phyloP scores from a whole-genome alignment of 1,140 invertebrate genomes.

The Eriocheir sinensis region DNA sequence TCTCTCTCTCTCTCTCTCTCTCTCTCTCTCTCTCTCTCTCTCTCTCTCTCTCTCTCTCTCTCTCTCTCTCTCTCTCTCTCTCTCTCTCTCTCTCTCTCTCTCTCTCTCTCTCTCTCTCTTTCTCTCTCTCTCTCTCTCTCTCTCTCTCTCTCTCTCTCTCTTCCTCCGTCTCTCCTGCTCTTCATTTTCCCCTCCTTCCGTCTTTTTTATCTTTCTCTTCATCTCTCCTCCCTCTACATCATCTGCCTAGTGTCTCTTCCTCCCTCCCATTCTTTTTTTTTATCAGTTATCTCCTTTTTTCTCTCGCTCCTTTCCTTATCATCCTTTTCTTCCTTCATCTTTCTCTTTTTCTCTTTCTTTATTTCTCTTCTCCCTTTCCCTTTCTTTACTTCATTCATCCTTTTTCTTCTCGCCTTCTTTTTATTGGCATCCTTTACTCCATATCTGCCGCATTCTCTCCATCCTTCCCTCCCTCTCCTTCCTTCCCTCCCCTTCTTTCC shows the following conservation, averaged over 20 bases:
- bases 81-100: background rate
- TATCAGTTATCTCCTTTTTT: background rate
- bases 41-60: conserved; percentile 10
- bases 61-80: background rate
- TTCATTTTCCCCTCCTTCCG: background rate
- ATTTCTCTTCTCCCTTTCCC: background rate
- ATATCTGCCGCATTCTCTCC: background rate
- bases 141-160: too few species aligned
- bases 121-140: background rate
- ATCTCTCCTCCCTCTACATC: too few species aligned
- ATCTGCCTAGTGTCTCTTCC: background rate
- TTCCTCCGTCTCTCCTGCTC: background rate
- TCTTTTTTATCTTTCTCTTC: background rate
- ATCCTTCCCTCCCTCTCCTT: background rate
- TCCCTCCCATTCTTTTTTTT: background rate
- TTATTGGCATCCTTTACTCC: too few species aligned
- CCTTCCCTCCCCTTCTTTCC: background rate
- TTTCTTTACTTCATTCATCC: background rate
- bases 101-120: background rate
- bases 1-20: background rate
- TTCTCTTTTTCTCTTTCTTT: background rate
- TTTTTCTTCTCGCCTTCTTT: background rate
- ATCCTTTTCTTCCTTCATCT: background rate
- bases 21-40: background rate
- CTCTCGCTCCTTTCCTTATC: background rate